These are phyloP conservation scores for Andricus quercusramuli DNA, from an alignment of 2,888 invertebrate species.

Conservation along the genomic window DNA sequence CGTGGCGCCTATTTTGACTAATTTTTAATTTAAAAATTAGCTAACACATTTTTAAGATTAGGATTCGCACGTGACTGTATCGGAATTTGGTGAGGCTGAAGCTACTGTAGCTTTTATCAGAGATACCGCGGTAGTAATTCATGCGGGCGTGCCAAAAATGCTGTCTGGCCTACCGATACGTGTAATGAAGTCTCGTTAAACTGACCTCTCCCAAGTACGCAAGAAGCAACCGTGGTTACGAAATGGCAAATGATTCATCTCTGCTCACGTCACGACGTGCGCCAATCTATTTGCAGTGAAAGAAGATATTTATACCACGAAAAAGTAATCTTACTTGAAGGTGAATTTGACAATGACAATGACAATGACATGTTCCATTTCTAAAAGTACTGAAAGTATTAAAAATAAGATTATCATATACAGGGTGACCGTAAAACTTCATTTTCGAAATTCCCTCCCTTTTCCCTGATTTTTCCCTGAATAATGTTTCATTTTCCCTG, in stretches of 20 bases:
- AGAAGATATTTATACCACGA: not conserved
- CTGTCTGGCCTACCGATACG: conserved; percentile 10
- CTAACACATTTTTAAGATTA: too few species aligned
- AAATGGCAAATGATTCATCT: conserved; percentile 39
- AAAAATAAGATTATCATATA: too few species aligned
- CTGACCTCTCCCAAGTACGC: conserved; percentile 59
- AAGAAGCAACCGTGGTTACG: conserved; percentile 50
- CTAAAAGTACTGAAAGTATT: too few species aligned
- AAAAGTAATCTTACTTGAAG: not conserved
- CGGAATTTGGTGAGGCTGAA: too few species aligned
- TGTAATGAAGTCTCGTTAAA: conserved; percentile 36
- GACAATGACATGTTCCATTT: not conserved
- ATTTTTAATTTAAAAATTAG: too few species aligned
- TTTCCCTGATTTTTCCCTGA: too few species aligned
- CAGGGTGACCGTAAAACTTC: too few species aligned
- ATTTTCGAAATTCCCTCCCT: too few species aligned
- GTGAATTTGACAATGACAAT: not conserved
- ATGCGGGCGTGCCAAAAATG: conserved; percentile 25
- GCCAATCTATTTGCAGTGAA: not conserved
- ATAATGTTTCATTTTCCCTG: too few species aligned
- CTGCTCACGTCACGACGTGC: not conserved
- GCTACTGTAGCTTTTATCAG: not conserved
- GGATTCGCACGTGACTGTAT: too few species aligned
- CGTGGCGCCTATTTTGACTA: too few species aligned
- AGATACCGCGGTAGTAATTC: not conserved